phyloP scores from a whole-genome alignment of 2,797 vertebrate genomes.

The Poeciliopsis gracilis region DNA sequence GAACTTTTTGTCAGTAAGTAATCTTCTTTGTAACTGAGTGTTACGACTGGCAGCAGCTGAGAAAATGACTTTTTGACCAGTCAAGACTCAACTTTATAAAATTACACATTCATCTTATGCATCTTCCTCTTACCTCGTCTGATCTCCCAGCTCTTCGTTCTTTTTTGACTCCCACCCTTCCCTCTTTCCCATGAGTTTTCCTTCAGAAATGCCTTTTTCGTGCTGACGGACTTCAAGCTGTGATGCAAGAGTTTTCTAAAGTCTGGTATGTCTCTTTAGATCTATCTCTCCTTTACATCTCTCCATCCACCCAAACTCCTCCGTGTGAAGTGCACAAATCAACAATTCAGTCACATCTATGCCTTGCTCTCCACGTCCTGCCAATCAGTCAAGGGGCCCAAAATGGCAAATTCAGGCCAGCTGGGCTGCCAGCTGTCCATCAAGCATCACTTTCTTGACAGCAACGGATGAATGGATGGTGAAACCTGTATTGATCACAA shows the following conservation, averaged over 20 bases:
- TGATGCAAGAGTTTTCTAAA: conserved; percentile 58
- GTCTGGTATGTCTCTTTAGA: conserved; percentile 39
- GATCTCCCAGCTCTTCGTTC: conserved; percentile 38
- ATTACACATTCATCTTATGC: conserved; percentile 36
- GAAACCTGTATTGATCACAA: conserved; percentile 9
- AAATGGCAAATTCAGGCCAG: conserved; percentile 50
- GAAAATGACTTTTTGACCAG: conserved; percentile 26
- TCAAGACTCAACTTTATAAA: conserved; percentile 32
- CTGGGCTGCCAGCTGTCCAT: conserved; percentile 30
- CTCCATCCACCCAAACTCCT: conserved; percentile 29
- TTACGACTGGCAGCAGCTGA: conserved; percentile 29
- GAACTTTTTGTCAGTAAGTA: conserved; percentile 17
- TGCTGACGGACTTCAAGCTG: conserved; percentile 57
- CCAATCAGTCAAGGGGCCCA: conserved; percentile 19
- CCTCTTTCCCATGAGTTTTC: conserved; percentile 34
- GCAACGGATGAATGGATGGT: conserved; percentile 22
- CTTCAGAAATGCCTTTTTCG: conserved; percentile 46
- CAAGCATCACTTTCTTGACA: conserved; percentile 32
- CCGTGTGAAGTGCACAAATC: conserved; percentile 55
- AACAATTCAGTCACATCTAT: conserved; percentile 67
- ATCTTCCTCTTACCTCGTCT: conserved; percentile 43
- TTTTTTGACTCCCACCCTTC: conserved; percentile 10
- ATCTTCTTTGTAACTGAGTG: conserved; percentile 7
- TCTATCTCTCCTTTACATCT: conserved; percentile 33
- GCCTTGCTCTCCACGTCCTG: conserved; percentile 30